Evolutionary conservation across 2,113 vertebrate genomes (phyloP), one percentile per base, ranked within the genome.

Genomic region (Suricata suricatta): DNA sequence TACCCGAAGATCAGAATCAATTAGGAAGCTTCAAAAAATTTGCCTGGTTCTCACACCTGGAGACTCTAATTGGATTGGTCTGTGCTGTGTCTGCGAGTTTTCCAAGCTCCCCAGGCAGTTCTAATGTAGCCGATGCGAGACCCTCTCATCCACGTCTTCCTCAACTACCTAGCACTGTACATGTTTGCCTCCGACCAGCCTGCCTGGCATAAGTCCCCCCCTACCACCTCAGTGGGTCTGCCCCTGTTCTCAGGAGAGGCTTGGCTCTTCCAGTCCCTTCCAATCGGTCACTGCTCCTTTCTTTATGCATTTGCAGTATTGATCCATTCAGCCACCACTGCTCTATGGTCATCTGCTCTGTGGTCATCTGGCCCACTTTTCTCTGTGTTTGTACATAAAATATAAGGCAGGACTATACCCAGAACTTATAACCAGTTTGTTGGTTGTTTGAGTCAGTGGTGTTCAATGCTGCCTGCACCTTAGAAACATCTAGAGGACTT

Each of bases 121-220:
- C 35, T 52, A 50, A 35, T 9, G 23, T 72, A 23, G 19, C 38
- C 2, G 31, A 52, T 2, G 38, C 14, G 54, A 68, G 50, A 72
- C 15, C 10, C 5, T n/a, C 19, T 84, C 63, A 33, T 27, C 13
- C 21, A 41, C 50, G 15, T 5, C 21, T 69, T 57, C 31, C 23
- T 52, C 19, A 69, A 81, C 12, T n/a, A 27, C 38, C 57, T 33
- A 66, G 83, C 21, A 19, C 25, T 44, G 47, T 8, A 38, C 60
- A 47, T 63, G 29, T 84, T 91, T 92, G 64, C 54, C 33, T 92
- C 92, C 33, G 29, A 52, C 14, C 19, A 38, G 50, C 8, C 17
- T 12, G 0, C 16, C 27, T 31, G 21, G 52, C 0, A 4, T 27
- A 6, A 85, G 5, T 16, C 7, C 25, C 23, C 3, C 35, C 12